Evolutionary conservation across 2,797 vertebrate genomes (phyloP).

Genomic region (Sarcophilus harrisii): DNA sequence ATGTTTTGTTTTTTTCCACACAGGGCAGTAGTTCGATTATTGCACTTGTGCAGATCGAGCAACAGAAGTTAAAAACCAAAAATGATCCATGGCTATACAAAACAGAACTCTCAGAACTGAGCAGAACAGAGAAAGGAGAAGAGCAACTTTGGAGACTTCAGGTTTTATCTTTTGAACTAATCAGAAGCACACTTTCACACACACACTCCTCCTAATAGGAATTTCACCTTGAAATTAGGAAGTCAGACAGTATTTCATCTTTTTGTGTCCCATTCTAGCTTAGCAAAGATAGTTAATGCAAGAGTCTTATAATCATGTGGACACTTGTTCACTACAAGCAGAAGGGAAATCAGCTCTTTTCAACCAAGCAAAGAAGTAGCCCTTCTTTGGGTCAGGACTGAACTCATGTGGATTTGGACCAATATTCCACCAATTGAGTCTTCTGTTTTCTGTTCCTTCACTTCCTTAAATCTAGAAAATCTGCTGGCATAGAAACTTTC

Average conservation of each 20-base stretch:
- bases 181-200: slow-evolving; percentile 12
- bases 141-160: slow-evolving; percentile 13
- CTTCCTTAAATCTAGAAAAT: not conserved
- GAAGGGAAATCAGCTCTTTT: slow-evolving; percentile 45
- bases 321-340: slow-evolving; percentile 18
- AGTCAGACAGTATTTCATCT: slow-evolving; percentile 16
- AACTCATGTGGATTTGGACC: not conserved
- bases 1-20: not conserved
- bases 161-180: slow-evolving; percentile 22
- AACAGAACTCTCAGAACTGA: not conserved
- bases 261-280: not conserved
- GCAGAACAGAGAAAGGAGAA: not conserved
- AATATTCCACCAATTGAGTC: not conserved
- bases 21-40: not conserved
- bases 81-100: not conserved
- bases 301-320: slow-evolving; percentile 1
- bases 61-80: not conserved
- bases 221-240: not conserved
- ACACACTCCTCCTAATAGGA: not conserved
- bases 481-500: not conserved
- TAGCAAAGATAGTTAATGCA: slow-evolving; percentile 33
- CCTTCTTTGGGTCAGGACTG: not conserved
- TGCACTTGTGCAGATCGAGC: not conserved
- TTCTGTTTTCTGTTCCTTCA: not conserved
- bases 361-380: slow-evolving; percentile 10